These are phyloP conservation scores for Hippolais icterina DNA, from an alignment of 2,113 vertebrate species.

Conservation along the genomic window DNA sequence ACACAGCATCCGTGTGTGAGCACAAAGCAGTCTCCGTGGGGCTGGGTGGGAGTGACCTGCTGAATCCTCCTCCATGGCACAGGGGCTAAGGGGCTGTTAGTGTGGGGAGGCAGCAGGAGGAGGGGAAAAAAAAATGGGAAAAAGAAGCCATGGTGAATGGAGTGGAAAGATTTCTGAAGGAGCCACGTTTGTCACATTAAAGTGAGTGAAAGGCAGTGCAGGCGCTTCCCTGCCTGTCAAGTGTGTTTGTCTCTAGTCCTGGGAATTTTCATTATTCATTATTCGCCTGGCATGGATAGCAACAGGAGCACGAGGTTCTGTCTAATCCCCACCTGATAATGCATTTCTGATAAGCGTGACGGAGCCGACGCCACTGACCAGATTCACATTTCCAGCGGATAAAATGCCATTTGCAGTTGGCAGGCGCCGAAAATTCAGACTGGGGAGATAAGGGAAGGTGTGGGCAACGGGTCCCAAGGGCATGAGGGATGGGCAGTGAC, in stretches of 20 bases:
- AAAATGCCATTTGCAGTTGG: conserved; percentile 60
- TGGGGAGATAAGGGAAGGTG: neutral
- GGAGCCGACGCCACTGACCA: conserved; percentile 28
- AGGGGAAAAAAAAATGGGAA: no score
- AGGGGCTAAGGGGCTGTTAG: neutral
- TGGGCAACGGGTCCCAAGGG: neutral
- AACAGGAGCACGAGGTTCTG: conserved; percentile 19
- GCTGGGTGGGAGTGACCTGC: neutral
- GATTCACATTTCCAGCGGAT: conserved; percentile 65
- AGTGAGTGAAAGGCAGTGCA: conserved; percentile 49
- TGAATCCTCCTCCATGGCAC: neutral
- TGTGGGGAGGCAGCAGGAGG: neutral
- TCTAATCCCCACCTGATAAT: conserved; percentile 77
- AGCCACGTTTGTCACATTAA: conserved; percentile 48
- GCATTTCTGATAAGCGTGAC: conserved; percentile 78
- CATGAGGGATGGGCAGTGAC: fast-evolving
- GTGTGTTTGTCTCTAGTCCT: conserved; percentile 62
- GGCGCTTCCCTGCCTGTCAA: conserved; percentile 57
- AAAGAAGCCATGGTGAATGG: neutral
- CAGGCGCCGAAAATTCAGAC: conserved; percentile 9
- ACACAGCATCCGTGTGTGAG: fast-evolving
- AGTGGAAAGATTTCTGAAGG: conserved; percentile 42
- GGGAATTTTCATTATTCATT: conserved; percentile 77
- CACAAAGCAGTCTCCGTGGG: fast-evolving
- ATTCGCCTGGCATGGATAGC: conserved; percentile 27